Base-by-base conservation (phyloP, 2,888 invertebrate genomes). In the Trichogramma dendrolimi region DNA sequence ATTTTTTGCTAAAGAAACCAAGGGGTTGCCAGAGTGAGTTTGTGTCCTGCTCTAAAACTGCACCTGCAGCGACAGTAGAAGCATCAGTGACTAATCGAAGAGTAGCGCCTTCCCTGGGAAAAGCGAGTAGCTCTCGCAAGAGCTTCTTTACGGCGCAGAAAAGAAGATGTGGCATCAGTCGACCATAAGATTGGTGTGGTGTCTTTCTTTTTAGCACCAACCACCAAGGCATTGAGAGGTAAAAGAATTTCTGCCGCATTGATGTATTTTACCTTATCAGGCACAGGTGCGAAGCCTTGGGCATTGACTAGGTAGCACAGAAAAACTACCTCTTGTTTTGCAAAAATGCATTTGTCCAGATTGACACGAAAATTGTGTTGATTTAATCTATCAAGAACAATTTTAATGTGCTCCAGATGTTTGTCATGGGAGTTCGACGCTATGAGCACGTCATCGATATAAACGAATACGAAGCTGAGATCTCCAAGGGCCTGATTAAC, bases 211-310 rank as follows among this genome's bases (percentile, higher is more conserved):
- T 40, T 39, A 1, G 14, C 39, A 38, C 39, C 38, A 52, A 38
- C 38, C 4, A 52, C n/a, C n/a, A 52, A 52, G n/a, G 10, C 39
- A 1, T 27, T 6, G 5, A 52, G 52, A 1, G 63, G 67, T 3
- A 53, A 55, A 39, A 60, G 61, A 2, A 51, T 4, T 2, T 49
- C 1, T 1, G 68, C 67, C 6, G 66, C 64, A 3, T 14, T 14
- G 14, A 14, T 14, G 14, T 14, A 1, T 1, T 14, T 14, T 14
- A 14, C 14, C 14, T 14, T 14, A 14, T 14, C 14, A 63, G 64
- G 41, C 65, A 65, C n/a, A 66, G 4, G 55, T 61, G 60, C 40
- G 7, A 40, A 48, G 3, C 57, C 60, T 40, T 63, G 8, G 27
- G 38, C 27, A 27, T 57, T 61, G 48, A 63, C 52, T 4, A 43